phyloP scores from a whole-genome alignment of 2,888 invertebrate species.

The Eudemis profundana region DNA sequence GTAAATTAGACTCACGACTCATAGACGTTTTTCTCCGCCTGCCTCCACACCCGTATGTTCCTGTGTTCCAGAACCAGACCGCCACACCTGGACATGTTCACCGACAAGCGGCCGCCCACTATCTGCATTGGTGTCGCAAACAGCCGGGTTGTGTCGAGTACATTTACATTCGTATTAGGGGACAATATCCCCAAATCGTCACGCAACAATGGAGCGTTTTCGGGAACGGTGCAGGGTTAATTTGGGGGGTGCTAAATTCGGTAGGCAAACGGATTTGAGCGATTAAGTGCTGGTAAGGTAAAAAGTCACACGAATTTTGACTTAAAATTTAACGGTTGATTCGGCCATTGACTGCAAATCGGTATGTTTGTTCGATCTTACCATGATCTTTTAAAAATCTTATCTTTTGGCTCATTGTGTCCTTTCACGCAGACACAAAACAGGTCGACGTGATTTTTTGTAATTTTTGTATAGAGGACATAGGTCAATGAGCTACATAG shows the following conservation, averaged over 20 bases:
- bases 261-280: not conserved
- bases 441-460: too few species aligned
- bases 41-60: conserved; percentile 38
- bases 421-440: too few species aligned
- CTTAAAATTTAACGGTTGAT: too few species aligned
- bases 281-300: not conserved
- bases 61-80: conserved; percentile 26
- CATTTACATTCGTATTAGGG: conserved; percentile 37
- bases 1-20: conserved; percentile 29
- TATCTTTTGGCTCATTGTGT: too few species aligned
- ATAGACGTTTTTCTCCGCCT: conserved; percentile 31
- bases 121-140: conserved; percentile 37
- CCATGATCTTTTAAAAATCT: too few species aligned
- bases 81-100: conserved; percentile 11
- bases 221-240: conserved; percentile 16
- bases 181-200: conserved; percentile 30
- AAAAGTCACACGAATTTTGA: not conserved
- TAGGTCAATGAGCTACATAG: too few species aligned
- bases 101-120: conserved; percentile 16
- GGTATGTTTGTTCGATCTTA: too few species aligned
- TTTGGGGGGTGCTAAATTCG: conserved; percentile 11
- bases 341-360: too few species aligned
- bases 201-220: conserved; percentile 13
- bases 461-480: too few species aligned
- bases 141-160: conserved; percentile 1